Evolutionary conservation across 1,140 invertebrate species (phyloP), one percentile per base, ranked within the genome.

Genomic region (Bombus sibiricus): DNA sequence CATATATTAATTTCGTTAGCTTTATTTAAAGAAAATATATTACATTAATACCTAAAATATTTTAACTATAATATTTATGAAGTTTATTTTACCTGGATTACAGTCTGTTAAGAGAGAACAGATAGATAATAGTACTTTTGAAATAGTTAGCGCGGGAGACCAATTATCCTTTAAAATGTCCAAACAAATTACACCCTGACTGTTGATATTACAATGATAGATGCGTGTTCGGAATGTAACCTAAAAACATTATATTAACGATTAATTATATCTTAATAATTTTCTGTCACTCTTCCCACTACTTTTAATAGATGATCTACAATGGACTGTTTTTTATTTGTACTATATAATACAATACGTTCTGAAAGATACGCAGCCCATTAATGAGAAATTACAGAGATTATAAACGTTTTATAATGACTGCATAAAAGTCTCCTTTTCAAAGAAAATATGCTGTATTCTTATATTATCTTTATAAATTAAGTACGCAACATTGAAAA

Each of bases 151-250:
- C 53, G 98, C 98, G 41, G 98, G 98, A 59, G 98, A 99, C 98
- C 98, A 99, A 95, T 99, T 99, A 94, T 99, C 98, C 95, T 99
- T 99, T 77, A 99, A 96, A 92, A 99, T 99, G 94, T 99, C 98
- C 94, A 99, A 96, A 94, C 98, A 99, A 93, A 99, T 99, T 39
- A 99, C 98, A 90, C 98, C 98, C 96, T 99, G 98, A 95, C 98
- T 99, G 96, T 99, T 99, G 94, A 99, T 99, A 95, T 99, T 99
- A 96, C 98, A 99, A 93, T 99, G 98, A 94, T 99, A 99, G 95
- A 99, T 99, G 92, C 98, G 97, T 85, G 98, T 98, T 90, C 98
- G 97, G 96, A 99, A 99, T 94, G 98, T 99, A 74, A 99, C 98
- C 98, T 98, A 94, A 95, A 92, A 87, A 72, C n/a, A 59, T 37